Evolutionary conservation across 2,888 invertebrate genomes (phyloP), one percentile per base, ranked within the genome.

Genomic region (Macrosiphum euphorbiae): DNA sequence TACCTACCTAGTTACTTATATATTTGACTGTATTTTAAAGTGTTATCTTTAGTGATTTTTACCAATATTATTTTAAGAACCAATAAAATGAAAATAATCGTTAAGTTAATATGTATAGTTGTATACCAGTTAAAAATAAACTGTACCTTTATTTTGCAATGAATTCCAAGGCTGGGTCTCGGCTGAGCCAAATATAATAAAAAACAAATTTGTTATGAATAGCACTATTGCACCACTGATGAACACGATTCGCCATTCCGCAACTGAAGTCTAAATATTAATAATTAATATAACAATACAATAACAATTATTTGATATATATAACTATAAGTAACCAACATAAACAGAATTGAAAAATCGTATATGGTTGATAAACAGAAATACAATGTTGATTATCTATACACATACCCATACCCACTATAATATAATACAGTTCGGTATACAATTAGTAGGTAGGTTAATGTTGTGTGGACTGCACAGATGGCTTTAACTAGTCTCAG

Each of bases 141-240:
- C 50, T 52, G 8, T 92, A 92, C 92, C 88, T 7, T 44, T 55
- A 41, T 89, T 92, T 10, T 58, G 35, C 11, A 58, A 58, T 28
- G 94, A 87, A 97, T 97, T 97, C 97, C 97, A 97, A 41, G 96
- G 95, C 95, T 97, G 97, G 1, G 96, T 95, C n/a, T 97, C 96
- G 0, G 97, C 97, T 0, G 96, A 96, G 94, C 97, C 97, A 95
- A 97, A 97, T 88, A 97, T 95, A 24, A 97, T 95, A 95, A 97
- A 97, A 95, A 97, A 96, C 94, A 97, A 95, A 94, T 97, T 97
- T 58, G 96, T 96, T 20, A 97, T 94, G 95, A 97, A 96, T 95
- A 97, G 97, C 95, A 97, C 96, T 0, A 96, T 96, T 0, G 97
- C 96, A 0, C 97, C 96, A n/a, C 97, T 96, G 95, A 97, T 97